Percentiles rank a stretch among this genome's conserved stretches.
Conservation (phyloP, 2,113 vertebrate genomes). For the Thymallus thymallus region DNA sequence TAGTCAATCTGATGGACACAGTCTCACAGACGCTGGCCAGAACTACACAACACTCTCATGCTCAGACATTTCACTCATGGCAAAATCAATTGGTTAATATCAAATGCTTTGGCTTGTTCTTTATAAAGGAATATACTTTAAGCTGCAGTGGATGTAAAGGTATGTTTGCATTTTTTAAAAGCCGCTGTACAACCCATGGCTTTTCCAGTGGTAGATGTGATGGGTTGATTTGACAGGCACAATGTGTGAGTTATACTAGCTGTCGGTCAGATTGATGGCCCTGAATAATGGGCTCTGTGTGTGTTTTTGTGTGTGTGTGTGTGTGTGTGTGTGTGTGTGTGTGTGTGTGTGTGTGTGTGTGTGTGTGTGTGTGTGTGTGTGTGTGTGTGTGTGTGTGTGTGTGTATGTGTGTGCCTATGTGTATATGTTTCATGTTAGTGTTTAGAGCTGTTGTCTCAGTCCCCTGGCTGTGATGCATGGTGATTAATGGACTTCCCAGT, state of each 20-base stretch:
- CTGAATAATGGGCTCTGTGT: background rate
- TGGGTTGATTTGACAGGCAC: constrained; percentile 7
- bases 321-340: background rate
- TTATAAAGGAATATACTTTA: background rate
- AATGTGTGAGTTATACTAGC: background rate
- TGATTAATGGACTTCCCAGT: constrained; percentile 26
- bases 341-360: background rate
- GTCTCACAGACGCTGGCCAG: background rate
- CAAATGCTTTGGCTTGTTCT: too few relatives aligned
- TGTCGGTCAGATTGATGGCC: background rate
- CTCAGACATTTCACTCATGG: too few relatives aligned
- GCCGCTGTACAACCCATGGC: too few relatives aligned
- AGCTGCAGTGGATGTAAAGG: too few relatives aligned
- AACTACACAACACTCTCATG: too few relatives aligned
- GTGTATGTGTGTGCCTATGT: constrained; percentile 6
- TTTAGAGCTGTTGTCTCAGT: background rate
- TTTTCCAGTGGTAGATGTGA: background rate
- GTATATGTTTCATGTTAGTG: constrained; percentile 2
- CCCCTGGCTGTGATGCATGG: background rate
- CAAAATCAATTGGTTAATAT: too few relatives aligned
- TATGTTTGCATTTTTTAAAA: background rate
- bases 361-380: background rate
- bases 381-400: background rate
- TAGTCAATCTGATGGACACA: background rate
- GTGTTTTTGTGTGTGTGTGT: background rate